Percentiles rank a stretch among this genome's conserved stretches.
Conservation (phyloP, 2,888 invertebrate species). For the Sturmia bella region DNA sequence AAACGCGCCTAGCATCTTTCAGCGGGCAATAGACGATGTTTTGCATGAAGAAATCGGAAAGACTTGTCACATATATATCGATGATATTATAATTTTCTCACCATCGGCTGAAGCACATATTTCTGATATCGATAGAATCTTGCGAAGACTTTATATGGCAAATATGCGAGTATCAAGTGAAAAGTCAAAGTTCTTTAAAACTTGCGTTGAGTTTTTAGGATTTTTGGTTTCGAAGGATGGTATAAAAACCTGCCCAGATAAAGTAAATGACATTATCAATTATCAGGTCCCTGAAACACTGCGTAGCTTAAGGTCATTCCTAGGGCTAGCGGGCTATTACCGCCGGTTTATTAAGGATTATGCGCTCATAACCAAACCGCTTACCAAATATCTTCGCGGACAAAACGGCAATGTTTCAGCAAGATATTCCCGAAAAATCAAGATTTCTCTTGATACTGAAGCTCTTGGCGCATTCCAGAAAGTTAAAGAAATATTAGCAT, state of each 20-base stretch:
- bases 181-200: constrained; percentile 20
- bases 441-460: too few species aligned
- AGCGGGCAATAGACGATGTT: constrained; percentile 13
- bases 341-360: too few species aligned
- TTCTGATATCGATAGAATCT: constrained; percentile 46
- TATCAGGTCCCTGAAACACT: constrained; percentile 39
- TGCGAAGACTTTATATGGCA: constrained; percentile 27
- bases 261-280: constrained; percentile 52
- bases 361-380: too few species aligned
- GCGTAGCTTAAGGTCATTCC: constrained; percentile 38
- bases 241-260: constrained; percentile 47
- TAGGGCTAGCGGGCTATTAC: constrained; percentile 45
- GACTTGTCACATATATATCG: constrained; percentile 58
- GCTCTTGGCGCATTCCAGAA: constrained; percentile 17
- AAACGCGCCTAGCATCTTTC: constrained; percentile 2
- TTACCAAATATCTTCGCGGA: too few species aligned
- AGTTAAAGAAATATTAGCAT: constrained; percentile 7
- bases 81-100: constrained; percentile 62
- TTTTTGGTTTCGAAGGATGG: constrained; percentile 39
- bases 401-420: too few species aligned
- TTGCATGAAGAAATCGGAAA: constrained; percentile 2
- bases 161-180: constrained; percentile 31
- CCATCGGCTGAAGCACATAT: constrained; percentile 46
- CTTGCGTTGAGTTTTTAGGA: constrained; percentile 40
- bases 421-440: too few species aligned